Evolutionary conservation across 2,797 vertebrate genomes (phyloP).

Genomic region (Rhyacichthys aspro): DNA sequence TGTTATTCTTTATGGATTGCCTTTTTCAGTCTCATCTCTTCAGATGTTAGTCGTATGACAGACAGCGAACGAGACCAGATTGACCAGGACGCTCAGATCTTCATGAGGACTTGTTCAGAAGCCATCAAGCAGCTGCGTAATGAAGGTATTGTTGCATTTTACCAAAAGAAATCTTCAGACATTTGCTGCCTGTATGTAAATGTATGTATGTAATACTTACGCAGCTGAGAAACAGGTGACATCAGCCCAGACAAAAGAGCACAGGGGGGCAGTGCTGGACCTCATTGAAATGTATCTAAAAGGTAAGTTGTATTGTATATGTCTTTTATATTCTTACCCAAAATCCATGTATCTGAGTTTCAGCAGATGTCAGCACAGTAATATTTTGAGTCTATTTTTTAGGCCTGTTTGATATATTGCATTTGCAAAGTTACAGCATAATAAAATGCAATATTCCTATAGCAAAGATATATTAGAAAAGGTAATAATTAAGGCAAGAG

Average conservation of each 20-base stretch:
- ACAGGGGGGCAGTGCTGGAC: conserved; percentile 89
- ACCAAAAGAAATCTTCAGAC: too few relatives aligned
- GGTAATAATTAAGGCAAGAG: too few relatives aligned
- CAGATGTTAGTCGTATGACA: conserved; percentile 90
- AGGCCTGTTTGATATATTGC: too few relatives aligned
- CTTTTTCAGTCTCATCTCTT: conserved; percentile 85
- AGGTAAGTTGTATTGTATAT: conserved; percentile 75
- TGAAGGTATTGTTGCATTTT: conserved; percentile 80
- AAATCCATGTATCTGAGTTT: not conserved
- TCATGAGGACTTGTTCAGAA: conserved; percentile 94
- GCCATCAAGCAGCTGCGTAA: conserved; percentile 91
- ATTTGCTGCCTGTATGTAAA: not conserved
- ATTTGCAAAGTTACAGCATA: too few relatives aligned
- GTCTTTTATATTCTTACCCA: not conserved
- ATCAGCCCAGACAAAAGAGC: conserved; percentile 89
- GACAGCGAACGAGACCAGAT: conserved; percentile 96
- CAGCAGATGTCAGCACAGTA: not conserved
- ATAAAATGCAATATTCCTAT: too few relatives aligned
- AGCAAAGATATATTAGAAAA: too few relatives aligned
- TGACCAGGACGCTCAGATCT: conserved; percentile 96
- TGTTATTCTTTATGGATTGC: conserved; percentile 9
- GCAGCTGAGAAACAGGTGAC: conserved; percentile 85
- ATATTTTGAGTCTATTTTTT: not conserved
- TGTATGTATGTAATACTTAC: conserved; percentile 29
- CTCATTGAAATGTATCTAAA: conserved; percentile 91